These are phyloP conservation scores for Lasioglossum pauxillum DNA, from an alignment of 2,888 invertebrate genomes.

Conservation along the genomic window DNA sequence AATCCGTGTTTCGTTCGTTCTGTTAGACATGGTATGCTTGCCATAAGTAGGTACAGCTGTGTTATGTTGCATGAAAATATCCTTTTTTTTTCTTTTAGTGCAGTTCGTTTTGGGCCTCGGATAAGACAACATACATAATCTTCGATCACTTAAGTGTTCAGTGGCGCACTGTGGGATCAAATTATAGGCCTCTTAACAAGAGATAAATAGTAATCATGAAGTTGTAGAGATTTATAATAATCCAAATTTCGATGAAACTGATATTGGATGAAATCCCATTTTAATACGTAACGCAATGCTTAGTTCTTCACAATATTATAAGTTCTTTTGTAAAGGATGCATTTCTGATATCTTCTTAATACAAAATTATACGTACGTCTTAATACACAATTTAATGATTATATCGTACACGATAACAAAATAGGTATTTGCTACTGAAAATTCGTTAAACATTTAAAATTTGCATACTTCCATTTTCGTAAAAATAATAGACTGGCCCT, in stretches of 20 bases:
- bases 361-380: constrained; percentile 14
- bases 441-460: neutral
- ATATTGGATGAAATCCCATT: neutral
- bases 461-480: neutral
- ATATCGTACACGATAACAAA: neutral
- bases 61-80: constrained; percentile 63
- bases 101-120: constrained; percentile 49
- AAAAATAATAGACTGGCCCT: constrained; percentile 8
- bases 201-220: constrained; percentile 68
- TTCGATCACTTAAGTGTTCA: constrained; percentile 51
- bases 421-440: constrained; percentile 15
- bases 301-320: neutral
- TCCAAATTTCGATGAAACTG: constrained; percentile 31
- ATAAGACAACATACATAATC: constrained; percentile 50
- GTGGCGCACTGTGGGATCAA: constrained; percentile 68
- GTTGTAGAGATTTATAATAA: constrained; percentile 66
- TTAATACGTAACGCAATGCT: neutral
- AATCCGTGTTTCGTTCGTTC: constrained; percentile 26
- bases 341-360: neutral
- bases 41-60: constrained; percentile 65
- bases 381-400: constrained; percentile 13
- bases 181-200: constrained; percentile 73
- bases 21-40: constrained; percentile 39
- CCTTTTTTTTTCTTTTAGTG: constrained; percentile 37
- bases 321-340: neutral